Evolutionary conservation across 2,113 vertebrate genomes (phyloP), one percentile per base, ranked within the genome.

Genomic region (Dasypus novemcinctus): DNA sequence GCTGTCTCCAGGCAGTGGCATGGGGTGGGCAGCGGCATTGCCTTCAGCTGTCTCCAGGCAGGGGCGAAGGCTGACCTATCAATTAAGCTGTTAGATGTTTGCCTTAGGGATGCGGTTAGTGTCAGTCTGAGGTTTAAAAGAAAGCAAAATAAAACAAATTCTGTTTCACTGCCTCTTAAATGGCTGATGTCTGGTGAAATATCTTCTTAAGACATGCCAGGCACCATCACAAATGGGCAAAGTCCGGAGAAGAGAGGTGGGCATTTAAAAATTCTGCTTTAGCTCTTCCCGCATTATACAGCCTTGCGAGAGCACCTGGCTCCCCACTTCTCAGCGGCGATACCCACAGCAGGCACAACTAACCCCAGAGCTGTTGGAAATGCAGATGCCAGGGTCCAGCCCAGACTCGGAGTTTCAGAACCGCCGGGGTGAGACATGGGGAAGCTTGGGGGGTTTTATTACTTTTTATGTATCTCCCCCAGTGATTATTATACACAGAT

Each of bases 71-170:
- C 63, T 93, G 25, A 91, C 41, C 78, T 92, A 92, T 20, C 87
- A 80, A 85, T 93, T 83, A 90, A 38, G 41, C 90, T 46, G 15
- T 21, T 92, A 84, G 75, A 89, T 76, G 85, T 92, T 95, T 97
- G 82, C 64, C 72, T n/a, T 90, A 68, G 33, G 57, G 46, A 90
- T 92, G 33, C 92, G 88, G 80, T 83, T 91, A 87, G 25, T 41
- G 89, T 66, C 38, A 80, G 82, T 80, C 72, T 80, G 86, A 80
- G 82, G 52, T 92, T 97, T 84, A 85, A 96, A 92, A 66, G 64
- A 90, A 93, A 87, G 69, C 14, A 52, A 46, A 84, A 95, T 81
- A 82, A 95, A 87, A 94, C 57, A 75, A 92, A 82, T 64, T 96
- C 14, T 20, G 46, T 59, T 87, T 82, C 43, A 38, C 17, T 91